These are phyloP conservation scores for Dasysyrphus tricinctus DNA, from an alignment of 2,888 invertebrate species.

Conservation along the genomic window DNA sequence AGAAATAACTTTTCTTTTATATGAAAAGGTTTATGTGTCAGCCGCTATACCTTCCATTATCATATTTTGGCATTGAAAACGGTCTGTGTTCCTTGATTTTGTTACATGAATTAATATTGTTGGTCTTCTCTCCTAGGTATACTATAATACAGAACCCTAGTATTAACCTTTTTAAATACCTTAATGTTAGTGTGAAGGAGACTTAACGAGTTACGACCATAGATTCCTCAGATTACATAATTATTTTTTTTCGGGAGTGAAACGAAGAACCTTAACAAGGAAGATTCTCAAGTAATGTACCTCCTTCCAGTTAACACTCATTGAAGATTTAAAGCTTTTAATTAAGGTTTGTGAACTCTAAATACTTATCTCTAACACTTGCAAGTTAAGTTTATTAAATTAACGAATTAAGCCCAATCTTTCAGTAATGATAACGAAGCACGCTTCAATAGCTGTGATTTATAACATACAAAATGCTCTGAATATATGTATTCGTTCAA, in stretches of 20 bases:
- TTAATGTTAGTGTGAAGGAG: too few species aligned
- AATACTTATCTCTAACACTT: neutral
- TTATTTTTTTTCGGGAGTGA: neutral
- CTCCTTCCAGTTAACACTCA: neutral
- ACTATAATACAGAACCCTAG: too few species aligned
- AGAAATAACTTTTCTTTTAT: too few species aligned
- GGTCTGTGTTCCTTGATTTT: too few species aligned
- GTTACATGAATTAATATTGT: too few species aligned
- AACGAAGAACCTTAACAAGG: neutral
- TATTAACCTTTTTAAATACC: too few species aligned
- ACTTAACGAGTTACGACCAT: too few species aligned
- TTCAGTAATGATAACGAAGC: slow-evolving; percentile 7
- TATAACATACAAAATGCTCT: slow-evolving; percentile 22
- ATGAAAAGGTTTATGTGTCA: too few species aligned
- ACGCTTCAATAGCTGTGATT: slow-evolving; percentile 17
- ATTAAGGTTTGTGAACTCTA: neutral
- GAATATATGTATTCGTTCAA: slow-evolving; percentile 39
- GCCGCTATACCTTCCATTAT: too few species aligned
- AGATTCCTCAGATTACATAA: too few species aligned
- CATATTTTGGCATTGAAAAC: too few species aligned
- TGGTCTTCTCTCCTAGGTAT: too few species aligned
- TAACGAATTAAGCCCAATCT: neutral
- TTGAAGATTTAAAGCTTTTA: neutral
- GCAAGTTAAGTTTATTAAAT: neutral
- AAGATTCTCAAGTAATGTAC: neutral